phyloP scores from a whole-genome alignment of 1,140 invertebrate genomes.

The Antheraea pernyi region DNA sequence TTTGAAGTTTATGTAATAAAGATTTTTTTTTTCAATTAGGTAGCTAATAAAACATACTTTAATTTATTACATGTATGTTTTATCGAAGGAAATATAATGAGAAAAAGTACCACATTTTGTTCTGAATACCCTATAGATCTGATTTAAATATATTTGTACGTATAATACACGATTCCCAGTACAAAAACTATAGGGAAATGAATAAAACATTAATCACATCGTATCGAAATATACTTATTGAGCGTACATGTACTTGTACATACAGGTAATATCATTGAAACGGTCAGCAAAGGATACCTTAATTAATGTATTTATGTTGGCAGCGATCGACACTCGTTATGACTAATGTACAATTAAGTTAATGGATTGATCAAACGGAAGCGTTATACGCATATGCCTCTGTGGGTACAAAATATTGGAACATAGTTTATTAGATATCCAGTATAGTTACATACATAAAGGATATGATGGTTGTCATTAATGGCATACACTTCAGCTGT shows the following conservation, averaged over 20 bases:
- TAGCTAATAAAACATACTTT: no score
- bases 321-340: background rate
- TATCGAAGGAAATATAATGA: no score
- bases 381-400: background rate
- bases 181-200: background rate
- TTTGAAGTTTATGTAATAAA: no score
- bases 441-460: no score
- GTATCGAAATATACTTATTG: background rate
- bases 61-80: no score
- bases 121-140: background rate
- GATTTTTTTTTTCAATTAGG: no score
- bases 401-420: background rate
- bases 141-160: background rate
- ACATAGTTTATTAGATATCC: background rate
- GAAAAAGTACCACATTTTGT: background rate
- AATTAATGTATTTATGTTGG: background rate
- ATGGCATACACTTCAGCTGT: no score
- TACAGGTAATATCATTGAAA: slow-evolving; percentile 6
- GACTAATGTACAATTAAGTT: slow-evolving; percentile 22
- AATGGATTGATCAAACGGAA: slow-evolving; percentile 8
- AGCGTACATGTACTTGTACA: background rate
- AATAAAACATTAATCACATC: slow-evolving; percentile 1
- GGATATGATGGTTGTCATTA: no score
- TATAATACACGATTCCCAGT: background rate
- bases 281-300: slow-evolving; percentile 10